Evolutionary conservation across 2,888 invertebrate species (phyloP).

Genomic region (Ptychoptera contaminata): DNA sequence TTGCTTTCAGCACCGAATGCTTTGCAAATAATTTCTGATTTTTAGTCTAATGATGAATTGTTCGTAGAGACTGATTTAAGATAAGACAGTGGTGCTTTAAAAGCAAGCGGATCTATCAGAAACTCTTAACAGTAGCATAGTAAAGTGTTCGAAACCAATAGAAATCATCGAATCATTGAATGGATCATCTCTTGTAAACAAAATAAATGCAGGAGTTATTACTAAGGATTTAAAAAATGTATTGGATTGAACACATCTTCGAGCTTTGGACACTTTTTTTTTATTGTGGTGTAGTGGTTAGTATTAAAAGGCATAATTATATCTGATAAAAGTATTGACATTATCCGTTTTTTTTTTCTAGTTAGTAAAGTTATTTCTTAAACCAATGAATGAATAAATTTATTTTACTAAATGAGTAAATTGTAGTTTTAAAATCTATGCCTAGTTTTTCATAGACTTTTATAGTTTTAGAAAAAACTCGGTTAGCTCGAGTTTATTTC

Average conservation of each 20-base stretch:
- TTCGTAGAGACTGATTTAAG: not conserved
- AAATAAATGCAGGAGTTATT: constrained; percentile 2
- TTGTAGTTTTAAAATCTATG: not conserved
- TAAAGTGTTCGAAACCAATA: not conserved
- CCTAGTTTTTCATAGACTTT: not conserved
- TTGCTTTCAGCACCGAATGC: no score
- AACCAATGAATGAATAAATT: not conserved
- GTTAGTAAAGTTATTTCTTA: not conserved
- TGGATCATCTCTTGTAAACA: not conserved
- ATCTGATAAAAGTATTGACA: not conserved
- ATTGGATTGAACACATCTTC: no score
- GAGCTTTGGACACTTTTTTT: not conserved
- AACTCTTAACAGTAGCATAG: not conserved
- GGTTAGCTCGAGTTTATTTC: no score
- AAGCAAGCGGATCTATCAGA: not conserved
- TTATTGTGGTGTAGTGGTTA: not conserved
- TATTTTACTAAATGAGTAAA: not conserved
- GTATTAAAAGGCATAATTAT: not conserved
- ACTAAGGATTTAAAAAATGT: no score
- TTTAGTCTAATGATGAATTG: no score
- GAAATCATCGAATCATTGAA: not conserved
- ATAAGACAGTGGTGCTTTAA: no score
- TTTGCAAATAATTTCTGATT: no score
- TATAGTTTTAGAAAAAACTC: not conserved
- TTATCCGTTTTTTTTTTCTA: constrained; percentile 1